Base-by-base conservation (phyloP, 1,140 invertebrate species). In the Eurosta solidaginis region DNA sequence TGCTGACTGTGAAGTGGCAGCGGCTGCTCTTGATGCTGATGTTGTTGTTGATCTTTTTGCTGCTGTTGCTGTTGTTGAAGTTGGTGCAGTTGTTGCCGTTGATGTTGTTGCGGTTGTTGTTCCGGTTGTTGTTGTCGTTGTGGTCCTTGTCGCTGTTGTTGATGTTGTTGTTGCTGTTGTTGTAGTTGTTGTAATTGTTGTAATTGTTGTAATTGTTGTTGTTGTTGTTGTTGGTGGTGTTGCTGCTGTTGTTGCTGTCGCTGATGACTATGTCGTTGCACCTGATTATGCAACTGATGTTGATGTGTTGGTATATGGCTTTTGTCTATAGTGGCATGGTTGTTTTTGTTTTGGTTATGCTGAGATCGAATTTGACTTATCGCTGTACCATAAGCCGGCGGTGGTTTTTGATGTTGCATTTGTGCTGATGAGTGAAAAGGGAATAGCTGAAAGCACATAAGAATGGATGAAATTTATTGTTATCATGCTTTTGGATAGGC, bases 351-450 rank as follows among this genome's bases (percentile, higher is more conserved):
- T 85, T 87, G 85, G 84, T 85, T 85, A 81, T 87, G 82, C 83
- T 87, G 85, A 87, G 85, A 87, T 87, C 85, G 80, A 78, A 87
- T 85, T 86, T 87, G 85, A 85, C 84, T 87, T 82, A 87, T 87
- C 80, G 85, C 85, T 74, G 85, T 82, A 79, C 85, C 85, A 79
- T 87, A 87, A 73, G 85, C 85, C 74, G 85, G 85, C 76, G 85
- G 85, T 76, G 85, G 85, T 80, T 86, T 86, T 75, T 85, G 85
- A 76, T 87, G 85, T 47, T 84, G 80, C 79, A 59, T 20, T 49
- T 78, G 78, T 1, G 73, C 20, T 73, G 76, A 47, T 59, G 80
- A 59, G 78, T 85, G 82, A 79, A 82, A 83, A n/a, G 83, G 78
- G 47, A 86, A 87, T 3, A 87, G 80, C 84, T 87, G 68, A 9